phyloP scores from a whole-genome alignment of 2,113 vertebrate genomes.

The Albula goreensis region DNA sequence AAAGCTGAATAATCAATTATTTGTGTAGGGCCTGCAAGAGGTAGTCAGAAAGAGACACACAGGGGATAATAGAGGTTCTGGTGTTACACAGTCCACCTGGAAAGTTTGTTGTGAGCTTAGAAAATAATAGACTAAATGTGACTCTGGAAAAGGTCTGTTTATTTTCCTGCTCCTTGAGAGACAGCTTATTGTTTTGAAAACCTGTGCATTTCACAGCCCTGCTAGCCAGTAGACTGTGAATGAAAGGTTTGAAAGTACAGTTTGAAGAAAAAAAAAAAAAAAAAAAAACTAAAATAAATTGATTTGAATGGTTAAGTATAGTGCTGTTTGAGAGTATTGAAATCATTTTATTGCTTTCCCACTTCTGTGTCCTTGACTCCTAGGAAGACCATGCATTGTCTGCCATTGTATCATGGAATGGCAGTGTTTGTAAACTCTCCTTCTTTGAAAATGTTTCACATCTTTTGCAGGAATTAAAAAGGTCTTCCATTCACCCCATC shows the following conservation, averaged over 20 bases:
- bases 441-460: not conserved
- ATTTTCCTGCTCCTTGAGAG: not conserved
- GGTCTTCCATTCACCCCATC: not conserved
- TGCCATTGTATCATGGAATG: not conserved
- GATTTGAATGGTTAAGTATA: not conserved
- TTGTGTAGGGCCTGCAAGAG: not conserved
- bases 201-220: not conserved
- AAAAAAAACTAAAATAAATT: not conserved
- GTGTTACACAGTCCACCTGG: not conserved
- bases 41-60: not conserved
- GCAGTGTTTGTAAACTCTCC: not conserved
- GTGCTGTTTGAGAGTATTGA: too few species aligned
- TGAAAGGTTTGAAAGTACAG: not conserved
- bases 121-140: not conserved
- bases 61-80: not conserved
- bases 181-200: conserved; percentile 2
- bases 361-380: not conserved
- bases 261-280: not conserved
- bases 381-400: not conserved
- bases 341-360: not conserved
- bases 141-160: not conserved
- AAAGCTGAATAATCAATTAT: not conserved
- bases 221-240: not conserved
- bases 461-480: not conserved
- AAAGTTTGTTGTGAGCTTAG: not conserved